Conservation (phyloP, 1,140 invertebrate species). For the Nasonia vitripennis region DNA sequence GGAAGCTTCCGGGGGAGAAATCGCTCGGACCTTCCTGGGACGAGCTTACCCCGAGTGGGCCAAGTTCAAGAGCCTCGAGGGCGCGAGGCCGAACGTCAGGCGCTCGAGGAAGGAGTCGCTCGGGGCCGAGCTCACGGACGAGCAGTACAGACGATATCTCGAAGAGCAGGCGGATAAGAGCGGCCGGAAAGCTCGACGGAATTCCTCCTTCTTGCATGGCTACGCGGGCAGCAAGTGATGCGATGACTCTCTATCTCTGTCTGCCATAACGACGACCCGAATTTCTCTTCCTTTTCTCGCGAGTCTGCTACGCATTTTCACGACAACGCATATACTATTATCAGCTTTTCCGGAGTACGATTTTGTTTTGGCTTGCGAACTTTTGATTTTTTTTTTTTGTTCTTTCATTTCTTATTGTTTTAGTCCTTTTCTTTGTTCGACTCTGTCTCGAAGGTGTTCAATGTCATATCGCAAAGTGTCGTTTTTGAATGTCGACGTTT, state of each 20-base stretch:
- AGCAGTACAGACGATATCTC: slow-evolving; percentile 11
- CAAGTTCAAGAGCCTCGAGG: background rate
- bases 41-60: slow-evolving; percentile 10
- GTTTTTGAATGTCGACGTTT: background rate
- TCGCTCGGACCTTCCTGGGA: background rate
- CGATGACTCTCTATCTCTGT: background rate
- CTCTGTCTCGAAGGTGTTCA: background rate
- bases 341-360: slow-evolving; percentile 17
- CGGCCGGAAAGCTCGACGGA: slow-evolving; percentile 18
- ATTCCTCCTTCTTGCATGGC: slow-evolving; percentile 57
- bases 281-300: background rate
- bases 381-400: background rate
- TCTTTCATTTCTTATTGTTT: background rate
- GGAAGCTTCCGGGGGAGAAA: background rate
- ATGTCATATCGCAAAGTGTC: background rate
- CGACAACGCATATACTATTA: slow-evolving; percentile 9
- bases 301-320: too few relatives aligned
- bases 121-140: background rate
- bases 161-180: background rate
- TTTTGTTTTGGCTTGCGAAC: background rate
- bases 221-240: slow-evolving; percentile 52
- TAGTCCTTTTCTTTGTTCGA: background rate
- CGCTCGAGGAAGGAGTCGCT: background rate
- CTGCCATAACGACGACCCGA: background rate
- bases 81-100: slow-evolving; percentile 3